These are phyloP conservation scores for Apeltes quadracus DNA, from an alignment of 2,113 vertebrate species.

Conservation along the genomic window DNA sequence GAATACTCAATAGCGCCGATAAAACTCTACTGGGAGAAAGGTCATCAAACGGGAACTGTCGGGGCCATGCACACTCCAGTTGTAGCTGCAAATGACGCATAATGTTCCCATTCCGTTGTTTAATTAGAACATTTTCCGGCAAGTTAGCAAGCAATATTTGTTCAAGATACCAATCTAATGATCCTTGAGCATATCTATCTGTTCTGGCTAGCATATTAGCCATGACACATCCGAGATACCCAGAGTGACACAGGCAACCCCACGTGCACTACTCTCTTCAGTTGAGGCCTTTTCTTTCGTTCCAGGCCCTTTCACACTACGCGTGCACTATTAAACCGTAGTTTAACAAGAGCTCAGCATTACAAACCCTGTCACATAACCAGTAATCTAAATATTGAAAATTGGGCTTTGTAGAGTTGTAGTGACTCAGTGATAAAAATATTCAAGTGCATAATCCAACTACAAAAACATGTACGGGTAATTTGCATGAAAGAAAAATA, in stretches of 20 bases:
- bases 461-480: background rate
- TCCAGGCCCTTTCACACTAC: background rate
- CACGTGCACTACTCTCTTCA: background rate
- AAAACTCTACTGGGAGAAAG: background rate
- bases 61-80: background rate
- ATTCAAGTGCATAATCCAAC: conserved; percentile 2
- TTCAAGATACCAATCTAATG: background rate
- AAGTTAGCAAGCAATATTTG: background rate
- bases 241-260: background rate
- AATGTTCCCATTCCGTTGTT: background rate
- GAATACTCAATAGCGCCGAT: background rate
- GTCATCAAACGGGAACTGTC: conserved; percentile 10
- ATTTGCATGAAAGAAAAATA: background rate
- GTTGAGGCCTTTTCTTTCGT: background rate
- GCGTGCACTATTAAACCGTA: background rate
- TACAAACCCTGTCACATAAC: background rate
- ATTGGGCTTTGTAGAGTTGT: background rate
- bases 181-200: conserved; percentile 15
- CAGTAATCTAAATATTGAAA: conserved; percentile 4
- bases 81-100: conserved; percentile 1
- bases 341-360: conserved; percentile 2
- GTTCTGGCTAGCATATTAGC: conserved; percentile 7
- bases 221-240: background rate
- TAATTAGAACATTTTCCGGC: conserved; percentile 1
- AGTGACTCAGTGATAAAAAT: conserved; percentile 3